These are phyloP conservation scores for Threskiornis aethiopicus DNA, from an alignment of 2,797 vertebrate genomes.

Conservation along the genomic window DNA sequence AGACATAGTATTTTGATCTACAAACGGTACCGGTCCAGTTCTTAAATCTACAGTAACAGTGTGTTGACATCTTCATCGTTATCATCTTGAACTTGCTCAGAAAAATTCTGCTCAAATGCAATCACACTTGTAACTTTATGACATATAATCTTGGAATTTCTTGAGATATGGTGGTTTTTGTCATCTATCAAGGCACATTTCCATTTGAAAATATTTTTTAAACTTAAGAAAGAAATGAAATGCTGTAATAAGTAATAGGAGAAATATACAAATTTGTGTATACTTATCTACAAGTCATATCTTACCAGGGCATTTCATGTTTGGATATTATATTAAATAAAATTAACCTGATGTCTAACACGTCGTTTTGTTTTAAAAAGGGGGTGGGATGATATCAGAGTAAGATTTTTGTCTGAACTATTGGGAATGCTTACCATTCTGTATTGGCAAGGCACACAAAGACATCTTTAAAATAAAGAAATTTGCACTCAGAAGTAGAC, in stretches of 20 bases:
- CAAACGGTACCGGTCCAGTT: slow-evolving; percentile 55
- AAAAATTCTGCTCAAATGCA: slow-evolving; percentile 61
- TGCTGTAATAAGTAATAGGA: slow-evolving; percentile 62
- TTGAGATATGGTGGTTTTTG: slow-evolving; percentile 53
- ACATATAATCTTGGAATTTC: slow-evolving; percentile 49
- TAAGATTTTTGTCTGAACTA: not conserved
- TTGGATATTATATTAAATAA: slow-evolving; percentile 72
- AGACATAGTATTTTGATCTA: slow-evolving; percentile 66
- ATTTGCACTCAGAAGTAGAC: not conserved
- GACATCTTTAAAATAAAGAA: not conserved
- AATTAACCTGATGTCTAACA: slow-evolving; percentile 65
- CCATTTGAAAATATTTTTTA: slow-evolving; percentile 64
- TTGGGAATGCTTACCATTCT: slow-evolving; percentile 2
- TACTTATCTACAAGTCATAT: slow-evolving; percentile 47
- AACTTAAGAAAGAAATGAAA: slow-evolving; percentile 36
- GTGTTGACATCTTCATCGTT: slow-evolving; percentile 59
- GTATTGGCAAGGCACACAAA: not conserved
- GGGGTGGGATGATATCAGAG: slow-evolving; percentile 34
- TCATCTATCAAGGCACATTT: slow-evolving; percentile 55
- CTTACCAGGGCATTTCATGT: slow-evolving; percentile 60
- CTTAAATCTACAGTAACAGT: slow-evolving; percentile 68
- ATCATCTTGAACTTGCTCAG: slow-evolving; percentile 63
- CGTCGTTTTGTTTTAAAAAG: slow-evolving; percentile 63
- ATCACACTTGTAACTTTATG: slow-evolving; percentile 63
- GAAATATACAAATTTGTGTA: slow-evolving; percentile 58